Evolutionary conservation across 2,888 invertebrate genomes (phyloP), one percentile per base, ranked within the genome.

Genomic region (Molorchus minor): DNA sequence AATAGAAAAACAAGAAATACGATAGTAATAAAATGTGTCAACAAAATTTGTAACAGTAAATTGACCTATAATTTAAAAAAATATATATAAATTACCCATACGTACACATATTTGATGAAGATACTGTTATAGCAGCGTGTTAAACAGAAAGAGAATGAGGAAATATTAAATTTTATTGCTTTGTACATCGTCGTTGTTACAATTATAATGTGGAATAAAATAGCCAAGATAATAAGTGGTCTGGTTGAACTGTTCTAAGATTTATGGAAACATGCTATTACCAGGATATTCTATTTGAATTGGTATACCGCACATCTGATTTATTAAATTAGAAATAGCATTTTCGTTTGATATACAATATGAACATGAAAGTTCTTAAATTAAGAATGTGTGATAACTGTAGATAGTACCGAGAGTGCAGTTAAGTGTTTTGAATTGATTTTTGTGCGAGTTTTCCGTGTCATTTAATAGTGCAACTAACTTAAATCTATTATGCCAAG

Each of bases 21-120:
- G 43, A 53, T 53, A 38, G 53, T 35, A 53, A 43, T 53, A 56
- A 55, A 45, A 56, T 41, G 56, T 47, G 43, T 41, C 43, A 41
- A 33, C 20, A 33, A 41, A 56, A 46, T 47, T 46, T 38, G 35
- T 56, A 56, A 56, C 56, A 47, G 56, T 56, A 56, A 56, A 56
- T 1, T 56, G 56, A 56, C 56, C 56, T 29, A 33, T 25, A 33
- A 56, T 56, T 30, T 33, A 41, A 40, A 52, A 46, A 52, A 53
- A 58, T 58, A 56, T n/a, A n/a, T n/a, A n/a, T 43, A 52, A 52
- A 56, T 47, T 21, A 55, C 35, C 41, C 49, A 78, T 80, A 81
- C 80, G 70, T 80, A 81, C 84, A 82, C 82, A 83, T 80, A 84
- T 83, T 77, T 85, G 84, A 80, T 84, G 84, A 71, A 83, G 83